Percentiles rank a stretch among this genome's conserved stretches.
These are phyloP conservation scores for Drosophila bocqueti DNA, from an alignment of 1,140 invertebrate genomes.

Conservation along the genomic window DNA sequence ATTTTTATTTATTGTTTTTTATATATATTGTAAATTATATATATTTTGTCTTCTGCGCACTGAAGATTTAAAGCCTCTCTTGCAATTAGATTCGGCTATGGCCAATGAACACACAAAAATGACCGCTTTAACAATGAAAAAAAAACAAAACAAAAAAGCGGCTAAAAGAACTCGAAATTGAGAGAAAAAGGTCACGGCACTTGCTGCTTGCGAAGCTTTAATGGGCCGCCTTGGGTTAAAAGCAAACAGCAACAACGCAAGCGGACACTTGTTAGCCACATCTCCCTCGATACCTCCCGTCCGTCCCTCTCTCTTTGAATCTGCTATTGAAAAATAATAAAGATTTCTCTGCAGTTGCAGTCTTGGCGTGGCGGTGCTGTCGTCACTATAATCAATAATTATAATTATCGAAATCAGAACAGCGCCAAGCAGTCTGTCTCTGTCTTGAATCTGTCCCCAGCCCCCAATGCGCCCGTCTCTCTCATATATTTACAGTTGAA, in stretches of 20 bases:
- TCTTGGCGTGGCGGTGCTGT: constrained; percentile 10
- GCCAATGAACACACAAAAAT: constrained; percentile 42
- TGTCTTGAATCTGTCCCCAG: constrained; percentile 9
- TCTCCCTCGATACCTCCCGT: neutral
- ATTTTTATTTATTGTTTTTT: neutral
- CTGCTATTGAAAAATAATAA: constrained; percentile 36
- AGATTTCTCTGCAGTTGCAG: constrained; percentile 66
- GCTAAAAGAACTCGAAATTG: constrained; percentile 66
- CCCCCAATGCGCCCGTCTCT: neutral
- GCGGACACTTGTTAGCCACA: constrained; percentile 32
- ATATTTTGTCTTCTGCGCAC: constrained; percentile 18
- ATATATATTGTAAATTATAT: neutral
- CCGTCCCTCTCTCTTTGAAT: neutral
- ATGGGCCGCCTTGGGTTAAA: constrained; percentile 69
- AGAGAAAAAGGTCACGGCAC: constrained; percentile 79
- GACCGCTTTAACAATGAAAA: constrained; percentile 24
- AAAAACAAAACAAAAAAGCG: constrained; percentile 27
- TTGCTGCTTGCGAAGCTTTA: constrained; percentile 68
- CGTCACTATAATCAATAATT: constrained; percentile 40
- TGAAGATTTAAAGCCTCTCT: constrained; percentile 53
- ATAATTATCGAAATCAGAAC: constrained; percentile 35
- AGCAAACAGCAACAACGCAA: constrained; percentile 39
- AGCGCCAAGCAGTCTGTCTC: constrained; percentile 43
- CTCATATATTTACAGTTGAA: neutral
- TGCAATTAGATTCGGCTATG: constrained; percentile 69